phyloP scores from a whole-genome alignment of 2,888 invertebrate species.

The Hanleya hanleyi region DNA sequence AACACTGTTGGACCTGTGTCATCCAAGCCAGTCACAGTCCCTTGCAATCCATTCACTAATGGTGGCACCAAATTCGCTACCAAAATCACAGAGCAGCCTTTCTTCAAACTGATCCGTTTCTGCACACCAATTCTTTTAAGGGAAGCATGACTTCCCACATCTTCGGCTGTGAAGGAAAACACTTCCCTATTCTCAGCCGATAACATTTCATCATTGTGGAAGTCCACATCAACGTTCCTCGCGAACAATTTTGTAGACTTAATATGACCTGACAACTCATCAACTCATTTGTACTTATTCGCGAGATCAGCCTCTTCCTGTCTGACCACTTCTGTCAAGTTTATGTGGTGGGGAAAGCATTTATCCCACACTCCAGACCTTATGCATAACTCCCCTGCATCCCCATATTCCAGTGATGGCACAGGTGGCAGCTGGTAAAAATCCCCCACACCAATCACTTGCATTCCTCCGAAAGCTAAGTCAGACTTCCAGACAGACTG shows the following conservation, averaged over 20 bases:
- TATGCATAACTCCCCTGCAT: neutral
- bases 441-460: neutral
- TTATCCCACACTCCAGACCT: neutral
- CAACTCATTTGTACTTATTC: constrained; percentile 5
- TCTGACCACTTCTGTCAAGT: neutral
- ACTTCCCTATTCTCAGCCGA: neutral
- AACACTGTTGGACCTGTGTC: neutral
- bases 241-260: too few species aligned
- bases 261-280: neutral
- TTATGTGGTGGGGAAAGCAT: neutral
- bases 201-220: neutral
- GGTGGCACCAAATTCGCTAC: neutral
- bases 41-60: constrained; percentile 13
- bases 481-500: neutral
- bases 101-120: neutral
- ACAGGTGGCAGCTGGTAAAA: constrained; percentile 2
- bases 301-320: neutral
- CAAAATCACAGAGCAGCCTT: neutral
- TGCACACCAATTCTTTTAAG: neutral
- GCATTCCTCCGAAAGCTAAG: neutral
- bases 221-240: too few species aligned
- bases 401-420: neutral
- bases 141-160: neutral
- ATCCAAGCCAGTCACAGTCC: neutral
- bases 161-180: neutral